Conservation (phyloP, 2,888 invertebrate genomes). For the Ophioninae sp. region DNA sequence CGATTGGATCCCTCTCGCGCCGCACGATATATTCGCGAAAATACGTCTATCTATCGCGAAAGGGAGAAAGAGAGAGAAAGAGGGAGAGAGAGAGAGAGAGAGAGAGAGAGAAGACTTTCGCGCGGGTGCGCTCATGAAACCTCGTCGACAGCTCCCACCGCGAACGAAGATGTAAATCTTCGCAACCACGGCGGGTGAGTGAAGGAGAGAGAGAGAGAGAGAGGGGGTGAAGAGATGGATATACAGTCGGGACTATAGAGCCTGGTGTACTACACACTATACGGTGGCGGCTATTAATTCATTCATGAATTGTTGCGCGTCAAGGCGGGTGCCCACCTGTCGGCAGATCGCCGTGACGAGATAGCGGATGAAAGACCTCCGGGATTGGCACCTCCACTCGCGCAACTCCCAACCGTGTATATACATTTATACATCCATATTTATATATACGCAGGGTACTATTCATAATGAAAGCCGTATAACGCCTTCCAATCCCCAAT, state of each 20-base stretch:
- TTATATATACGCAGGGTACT: slow-evolving; percentile 4
- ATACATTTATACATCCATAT: slow-evolving; percentile 7
- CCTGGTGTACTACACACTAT: slow-evolving; percentile 50
- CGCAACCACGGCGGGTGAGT: slow-evolving; percentile 61
- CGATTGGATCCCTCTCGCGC: slow-evolving; percentile 16
- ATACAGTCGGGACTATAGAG: slow-evolving; percentile 43
- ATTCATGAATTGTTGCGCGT: slow-evolving; percentile 79
- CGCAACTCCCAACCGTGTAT: slow-evolving; percentile 20
- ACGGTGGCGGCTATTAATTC: slow-evolving; percentile 77
- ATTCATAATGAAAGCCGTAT: slow-evolving; percentile 27
- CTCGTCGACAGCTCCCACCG: slow-evolving; percentile 69
- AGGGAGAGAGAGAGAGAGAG: neutral
- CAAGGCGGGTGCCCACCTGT: slow-evolving; percentile 76
- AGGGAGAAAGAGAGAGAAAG: neutral
- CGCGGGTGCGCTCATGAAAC: slow-evolving; percentile 53
- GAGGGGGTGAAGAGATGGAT: slow-evolving; percentile 24
- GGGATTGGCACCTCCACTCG: slow-evolving; percentile 61
- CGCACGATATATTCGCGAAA: slow-evolving; percentile 38
- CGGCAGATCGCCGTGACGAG: slow-evolving; percentile 78
- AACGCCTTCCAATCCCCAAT: slow-evolving; percentile 41
- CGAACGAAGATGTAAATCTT: slow-evolving; percentile 77
- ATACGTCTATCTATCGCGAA: slow-evolving; percentile 44
- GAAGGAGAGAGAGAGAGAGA: slow-evolving; percentile 66
- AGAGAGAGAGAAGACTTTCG: slow-evolving; percentile 31
- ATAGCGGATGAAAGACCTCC: slow-evolving; percentile 70